Conservation (phyloP, 2,797 vertebrate genomes). For the Erethizon dorsatum region DNA sequence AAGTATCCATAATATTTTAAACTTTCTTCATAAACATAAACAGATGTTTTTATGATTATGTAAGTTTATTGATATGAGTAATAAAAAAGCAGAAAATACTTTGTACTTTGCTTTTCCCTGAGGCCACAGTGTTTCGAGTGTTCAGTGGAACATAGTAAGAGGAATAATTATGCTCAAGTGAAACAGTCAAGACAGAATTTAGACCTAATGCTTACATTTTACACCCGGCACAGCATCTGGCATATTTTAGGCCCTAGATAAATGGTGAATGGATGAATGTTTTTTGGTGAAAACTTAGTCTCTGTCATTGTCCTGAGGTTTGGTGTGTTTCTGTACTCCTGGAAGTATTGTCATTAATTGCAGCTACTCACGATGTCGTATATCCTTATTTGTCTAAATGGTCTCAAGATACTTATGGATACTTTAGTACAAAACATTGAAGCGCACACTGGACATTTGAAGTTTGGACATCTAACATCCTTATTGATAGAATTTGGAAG, state of each 20-base stretch:
- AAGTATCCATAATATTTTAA: not conserved
- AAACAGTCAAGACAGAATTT: slow-evolving; percentile 63
- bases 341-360: slow-evolving; percentile 24
- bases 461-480: slow-evolving; percentile 25
- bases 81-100: slow-evolving; percentile 52
- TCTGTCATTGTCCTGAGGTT: slow-evolving; percentile 37
- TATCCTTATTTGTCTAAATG: slow-evolving; percentile 30
- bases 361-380: not conserved
- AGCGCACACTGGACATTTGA: not conserved
- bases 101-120: slow-evolving; percentile 47
- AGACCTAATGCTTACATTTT: slow-evolving; percentile 35
- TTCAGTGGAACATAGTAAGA: not conserved
- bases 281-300: slow-evolving; percentile 36
- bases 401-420: not conserved
- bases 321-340: slow-evolving; percentile 25
- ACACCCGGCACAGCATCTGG: not conserved
- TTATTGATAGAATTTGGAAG: slow-evolving; percentile 42
- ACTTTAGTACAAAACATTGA: slow-evolving; percentile 41
- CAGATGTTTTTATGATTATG: not conserved
- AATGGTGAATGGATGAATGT: not conserved
- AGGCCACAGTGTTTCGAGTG: not conserved
- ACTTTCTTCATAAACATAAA: slow-evolving; percentile 53
- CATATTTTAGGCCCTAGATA: slow-evolving; percentile 26
- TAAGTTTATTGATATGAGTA: slow-evolving; percentile 39
- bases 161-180: slow-evolving; percentile 47